Percentiles rank a stretch among this genome's conserved stretches.
phyloP scores from a whole-genome alignment of 2,888 invertebrate species.

The Megaustenia siamemsis region DNA sequence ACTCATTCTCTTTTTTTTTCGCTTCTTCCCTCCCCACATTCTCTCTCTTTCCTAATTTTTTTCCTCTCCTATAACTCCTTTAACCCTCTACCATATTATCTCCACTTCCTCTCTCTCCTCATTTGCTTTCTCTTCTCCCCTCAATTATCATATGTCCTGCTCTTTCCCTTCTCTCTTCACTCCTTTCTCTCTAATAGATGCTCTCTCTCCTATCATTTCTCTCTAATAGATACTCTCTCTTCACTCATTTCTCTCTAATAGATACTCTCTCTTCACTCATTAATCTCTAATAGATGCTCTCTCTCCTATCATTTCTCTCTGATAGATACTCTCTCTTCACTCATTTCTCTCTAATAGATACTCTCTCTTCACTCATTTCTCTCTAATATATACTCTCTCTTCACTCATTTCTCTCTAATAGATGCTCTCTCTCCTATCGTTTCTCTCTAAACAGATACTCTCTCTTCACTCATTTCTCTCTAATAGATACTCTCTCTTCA shows the following conservation, averaged over 20 bases:
- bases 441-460: not conserved
- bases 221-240: not conserved
- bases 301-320: not conserved
- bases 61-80: not conserved
- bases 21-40: constrained; percentile 2
- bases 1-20: constrained; percentile 13
- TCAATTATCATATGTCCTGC: not conserved
- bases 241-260: not conserved
- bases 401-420: too few relatives aligned
- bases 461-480: not conserved
- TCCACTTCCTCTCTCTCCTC: too few relatives aligned
- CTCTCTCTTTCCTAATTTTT: not conserved
- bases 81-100: too few relatives aligned
- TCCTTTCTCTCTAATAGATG: not conserved
- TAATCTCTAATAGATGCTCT: not conserved
- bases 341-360: not conserved
- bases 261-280: not conserved
- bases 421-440: not conserved
- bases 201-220: not conserved
- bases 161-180: not conserved
- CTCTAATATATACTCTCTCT: too few relatives aligned
- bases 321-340: not conserved
- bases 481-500: not conserved
- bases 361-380: too few relatives aligned
- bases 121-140: not conserved